These are phyloP conservation scores for Eleginops maclovinus DNA, from an alignment of 2,113 vertebrate species.

Conservation along the genomic window DNA sequence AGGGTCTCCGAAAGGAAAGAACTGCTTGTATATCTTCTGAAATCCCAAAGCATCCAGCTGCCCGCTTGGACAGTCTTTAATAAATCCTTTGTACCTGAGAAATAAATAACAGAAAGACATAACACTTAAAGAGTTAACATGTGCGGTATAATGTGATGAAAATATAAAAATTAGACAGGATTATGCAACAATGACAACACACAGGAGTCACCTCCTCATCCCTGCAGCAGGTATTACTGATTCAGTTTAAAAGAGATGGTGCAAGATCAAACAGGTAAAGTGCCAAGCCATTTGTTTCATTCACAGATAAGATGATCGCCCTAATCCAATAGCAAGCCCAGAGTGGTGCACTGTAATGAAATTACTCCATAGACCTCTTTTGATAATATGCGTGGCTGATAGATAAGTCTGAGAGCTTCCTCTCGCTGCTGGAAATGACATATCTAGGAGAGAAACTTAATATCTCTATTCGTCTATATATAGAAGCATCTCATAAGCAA, in stretches of 20 bases:
- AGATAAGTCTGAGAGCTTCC: constrained; percentile 70
- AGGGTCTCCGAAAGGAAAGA: constrained; percentile 96
- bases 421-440: constrained; percentile 65
- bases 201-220: constrained; percentile 4
- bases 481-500: constrained; percentile 73
- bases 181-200: neutral
- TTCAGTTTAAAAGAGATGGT: constrained; percentile 26
- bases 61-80: constrained; percentile 96
- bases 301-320: constrained; percentile 70
- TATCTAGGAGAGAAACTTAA: constrained; percentile 62
- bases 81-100: constrained; percentile 96
- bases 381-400: constrained; percentile 69
- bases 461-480: constrained; percentile 72
- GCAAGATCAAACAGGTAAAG: constrained; percentile 57
- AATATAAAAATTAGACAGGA: constrained; percentile 15
- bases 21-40: constrained; percentile 99
- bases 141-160: neutral
- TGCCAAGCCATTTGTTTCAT: constrained; percentile 73
- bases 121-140: neutral
- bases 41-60: constrained; percentile 95
- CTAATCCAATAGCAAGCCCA: constrained; percentile 69
- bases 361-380: constrained; percentile 67
- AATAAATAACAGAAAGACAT: constrained; percentile 21
- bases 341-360: constrained; percentile 71
- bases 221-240: constrained; percentile 8